A percentile compares a stretch with the other conserved stretches of the same genome.
Conservation (phyloP, 2,888 invertebrate species). For the Gymnosoma rotundatum region DNA sequence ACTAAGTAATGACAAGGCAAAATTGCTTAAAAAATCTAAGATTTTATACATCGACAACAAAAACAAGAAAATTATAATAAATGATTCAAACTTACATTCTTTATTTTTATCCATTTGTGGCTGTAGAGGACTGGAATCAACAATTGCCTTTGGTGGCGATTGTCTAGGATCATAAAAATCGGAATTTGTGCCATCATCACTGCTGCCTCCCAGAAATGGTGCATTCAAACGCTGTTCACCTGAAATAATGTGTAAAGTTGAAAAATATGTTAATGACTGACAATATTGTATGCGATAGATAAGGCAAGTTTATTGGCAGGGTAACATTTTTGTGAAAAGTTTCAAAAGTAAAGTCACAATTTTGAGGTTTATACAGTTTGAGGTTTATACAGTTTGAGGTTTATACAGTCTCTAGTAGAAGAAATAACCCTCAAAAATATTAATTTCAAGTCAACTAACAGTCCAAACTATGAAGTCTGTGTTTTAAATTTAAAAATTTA, state of each 20-base stretch:
- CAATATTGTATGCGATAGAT: neutral
- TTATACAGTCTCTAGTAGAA: no score
- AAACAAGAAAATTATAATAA: neutral
- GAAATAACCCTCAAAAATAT: no score
- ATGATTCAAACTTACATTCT: conserved; percentile 91
- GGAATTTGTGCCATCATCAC: conserved; percentile 81
- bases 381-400: no score
- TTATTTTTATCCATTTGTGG: conserved; percentile 98
- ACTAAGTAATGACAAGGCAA: neutral
- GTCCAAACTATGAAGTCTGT: no score
- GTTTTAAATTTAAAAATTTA: no score
- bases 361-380: no score
- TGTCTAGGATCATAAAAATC: conserved; percentile 81
- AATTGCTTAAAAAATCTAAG: neutral
- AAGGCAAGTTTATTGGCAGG: no score
- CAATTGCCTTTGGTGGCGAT: conserved; percentile 95
- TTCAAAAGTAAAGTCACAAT: no score
- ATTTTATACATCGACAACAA: neutral
- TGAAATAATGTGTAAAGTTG: conserved; percentile 62
- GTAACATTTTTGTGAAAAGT: no score
- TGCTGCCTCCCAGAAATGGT: conserved; percentile 78
- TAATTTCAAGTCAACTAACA: no score
- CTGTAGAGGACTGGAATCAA: conserved; percentile 96
- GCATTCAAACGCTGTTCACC: conserved; percentile 82
- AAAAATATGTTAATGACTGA: neutral